phyloP scores from a whole-genome alignment of 2,888 invertebrate species.

The Steromphala cineraria region DNA sequence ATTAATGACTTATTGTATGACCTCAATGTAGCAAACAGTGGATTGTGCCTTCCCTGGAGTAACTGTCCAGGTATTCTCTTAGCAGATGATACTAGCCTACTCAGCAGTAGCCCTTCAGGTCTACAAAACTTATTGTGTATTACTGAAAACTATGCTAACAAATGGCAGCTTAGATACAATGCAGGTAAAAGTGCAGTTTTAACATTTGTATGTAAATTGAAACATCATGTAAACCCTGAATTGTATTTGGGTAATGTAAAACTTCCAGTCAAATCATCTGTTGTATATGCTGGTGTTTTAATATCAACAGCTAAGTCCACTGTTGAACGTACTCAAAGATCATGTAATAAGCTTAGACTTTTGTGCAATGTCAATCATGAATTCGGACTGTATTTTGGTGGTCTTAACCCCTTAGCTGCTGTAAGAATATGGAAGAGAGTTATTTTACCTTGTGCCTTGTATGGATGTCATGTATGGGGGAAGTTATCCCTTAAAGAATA shows the following conservation, averaged over 20 bases:
- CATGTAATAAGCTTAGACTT: background rate
- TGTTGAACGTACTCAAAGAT: background rate
- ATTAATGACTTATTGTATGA: background rate
- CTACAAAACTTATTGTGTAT: background rate
- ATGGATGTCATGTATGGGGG: background rate
- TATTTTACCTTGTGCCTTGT: background rate
- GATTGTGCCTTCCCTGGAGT: background rate
- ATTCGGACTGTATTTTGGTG: background rate
- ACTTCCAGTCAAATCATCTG: background rate
- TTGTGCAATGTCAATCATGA: background rate
- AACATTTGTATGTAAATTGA: background rate
- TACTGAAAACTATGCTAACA: background rate
- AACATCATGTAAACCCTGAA: background rate
- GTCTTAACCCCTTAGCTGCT: background rate
- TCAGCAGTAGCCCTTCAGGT: background rate
- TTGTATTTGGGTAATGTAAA: background rate
- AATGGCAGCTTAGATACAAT: background rate
- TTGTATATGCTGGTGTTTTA: background rate
- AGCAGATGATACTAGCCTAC: background rate
- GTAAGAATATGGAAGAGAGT: background rate
- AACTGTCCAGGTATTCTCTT: background rate
- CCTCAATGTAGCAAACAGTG: background rate
- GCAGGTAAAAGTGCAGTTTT: background rate
- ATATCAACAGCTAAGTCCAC: background rate
- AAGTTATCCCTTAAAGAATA: conserved; percentile 4